phyloP scores from a whole-genome alignment of 2,888 invertebrate genomes.

The Thereva unica region DNA sequence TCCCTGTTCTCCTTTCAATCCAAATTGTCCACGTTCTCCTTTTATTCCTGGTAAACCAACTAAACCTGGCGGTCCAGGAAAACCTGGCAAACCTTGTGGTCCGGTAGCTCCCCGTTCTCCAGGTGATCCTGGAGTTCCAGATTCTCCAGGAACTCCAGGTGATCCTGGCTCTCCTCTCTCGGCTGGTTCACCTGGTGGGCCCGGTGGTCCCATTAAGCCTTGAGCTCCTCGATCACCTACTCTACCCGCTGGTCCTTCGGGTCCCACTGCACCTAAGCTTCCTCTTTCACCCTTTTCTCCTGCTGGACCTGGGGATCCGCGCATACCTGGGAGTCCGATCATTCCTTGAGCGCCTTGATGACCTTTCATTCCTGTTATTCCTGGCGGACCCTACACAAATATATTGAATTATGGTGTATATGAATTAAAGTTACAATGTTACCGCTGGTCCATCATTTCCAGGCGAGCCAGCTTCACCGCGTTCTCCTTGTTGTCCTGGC shows the following conservation, averaged over 20 bases:
- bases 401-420: not conserved
- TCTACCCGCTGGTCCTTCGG: conserved; percentile 71
- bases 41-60: conserved; percentile 73
- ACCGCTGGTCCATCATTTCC: conserved; percentile 66
- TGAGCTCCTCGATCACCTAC: conserved; percentile 78
- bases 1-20: conserved; percentile 76
- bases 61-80: conserved; percentile 70
- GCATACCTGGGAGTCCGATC: conserved; percentile 73
- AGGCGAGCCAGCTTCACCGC: conserved; percentile 61
- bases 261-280: conserved; percentile 67
- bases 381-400: conserved; percentile 60
- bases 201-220: conserved; percentile 74
- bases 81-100: conserved; percentile 70
- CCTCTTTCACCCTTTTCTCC: conserved; percentile 72
- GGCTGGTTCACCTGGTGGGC: conserved; percentile 80
- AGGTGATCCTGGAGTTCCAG: conserved; percentile 72
- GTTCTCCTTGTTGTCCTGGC: conserved; percentile 58
- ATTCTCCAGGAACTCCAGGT: conserved; percentile 71
- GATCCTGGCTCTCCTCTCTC: conserved; percentile 78
- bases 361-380: conserved; percentile 74
- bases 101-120: conserved; percentile 78
- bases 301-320: conserved; percentile 67
- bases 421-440: conserved; percentile 46
- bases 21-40: conserved; percentile 72
- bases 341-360: conserved; percentile 78